phyloP scores from a whole-genome alignment of 2,888 invertebrate species.

The Agrilus cyanescens region DNA sequence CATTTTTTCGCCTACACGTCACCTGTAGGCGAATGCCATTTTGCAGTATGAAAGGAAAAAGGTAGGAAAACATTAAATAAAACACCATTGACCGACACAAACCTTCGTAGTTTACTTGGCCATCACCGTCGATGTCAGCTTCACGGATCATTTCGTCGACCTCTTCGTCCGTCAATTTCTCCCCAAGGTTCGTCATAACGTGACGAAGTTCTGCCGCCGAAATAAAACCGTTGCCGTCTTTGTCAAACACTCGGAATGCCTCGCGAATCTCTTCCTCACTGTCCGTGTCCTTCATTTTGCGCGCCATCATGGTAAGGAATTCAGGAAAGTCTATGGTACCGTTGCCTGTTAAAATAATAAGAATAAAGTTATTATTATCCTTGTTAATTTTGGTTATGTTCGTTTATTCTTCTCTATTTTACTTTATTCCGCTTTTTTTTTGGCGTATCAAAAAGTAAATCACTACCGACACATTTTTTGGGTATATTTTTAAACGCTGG shows the following conservation, averaged over 20 bases:
- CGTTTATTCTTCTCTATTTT: no score
- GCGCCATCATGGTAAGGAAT: constrained; percentile 99
- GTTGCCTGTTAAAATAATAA: constrained; percentile 58
- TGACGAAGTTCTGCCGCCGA: constrained; percentile 96
- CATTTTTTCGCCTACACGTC: no score
- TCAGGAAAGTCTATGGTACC: constrained; percentile 99
- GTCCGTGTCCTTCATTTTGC: constrained; percentile 99
- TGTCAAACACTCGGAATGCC: constrained; percentile 98
- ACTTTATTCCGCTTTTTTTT: no score
- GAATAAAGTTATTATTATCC: neutral
- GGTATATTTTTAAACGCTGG: no score
- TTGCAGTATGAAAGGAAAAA: neutral
- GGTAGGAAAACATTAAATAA: neutral
- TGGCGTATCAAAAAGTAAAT: no score
- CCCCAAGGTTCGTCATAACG: constrained; percentile 99
- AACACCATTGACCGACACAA: constrained; percentile 9
- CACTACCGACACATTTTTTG: no score
- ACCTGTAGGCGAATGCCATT: no score
- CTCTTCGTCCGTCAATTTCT: constrained; percentile 98
- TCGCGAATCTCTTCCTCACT: constrained; percentile 99
- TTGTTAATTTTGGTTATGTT: no score
- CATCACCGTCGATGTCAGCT: constrained; percentile 98
- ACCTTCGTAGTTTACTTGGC: constrained; percentile 98
- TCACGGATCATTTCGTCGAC: constrained; percentile 99
- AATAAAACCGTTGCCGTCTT: constrained; percentile 99